Base-by-base conservation (phyloP, 1,140 invertebrate genomes). In the Archegozetes longisetosus region DNA sequence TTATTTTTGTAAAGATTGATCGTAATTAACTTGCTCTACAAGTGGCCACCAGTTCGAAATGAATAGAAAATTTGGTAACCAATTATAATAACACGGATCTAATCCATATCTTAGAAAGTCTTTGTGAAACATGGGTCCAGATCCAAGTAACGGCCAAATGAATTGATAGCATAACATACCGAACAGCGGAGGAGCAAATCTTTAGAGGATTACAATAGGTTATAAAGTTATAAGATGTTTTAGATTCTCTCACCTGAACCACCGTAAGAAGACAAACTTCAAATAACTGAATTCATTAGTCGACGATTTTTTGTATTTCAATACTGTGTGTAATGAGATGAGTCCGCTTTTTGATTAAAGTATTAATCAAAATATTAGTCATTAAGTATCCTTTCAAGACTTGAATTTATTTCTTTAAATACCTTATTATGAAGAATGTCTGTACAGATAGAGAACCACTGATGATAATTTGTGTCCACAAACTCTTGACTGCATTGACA, bases 11-110 rank as follows among this genome's bases (percentile, higher is more conserved):
- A n/a, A n/a, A n/a, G n/a, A n/a, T n/a, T n/a, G n/a, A n/a, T n/a
- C n/a, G n/a, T n/a, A n/a, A n/a, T n/a, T n/a, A n/a, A 51, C n/a
- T 20, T 25, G 24, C 4, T 22, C n/a, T 12, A 26, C 25, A 3
- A 58, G 28, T 3, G 40, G 55, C 3, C 22, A 49, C 55, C 55
- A 60, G 51, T 62, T 62, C 24, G 29, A 47, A 20, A 62, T 47
- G 20, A 23, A 54, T 12, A 60, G 29, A 20, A 62, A 56, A 53
- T 51, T 54, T 23, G 40, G 6, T 57, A 58, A 62, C 61, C 61
- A 62, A 53, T 52, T 51, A n/a, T 23, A 3, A 24, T 62, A 24
- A 55, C 61, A 62, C 20, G 55, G 55, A 23, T 55, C 29, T 13
- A 54, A 22, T 0, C 53, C 32, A 13, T 54, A 49, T 20, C 24